phyloP scores from a whole-genome alignment of 2,113 vertebrate species.

The Thalassarche chlororhynchos region DNA sequence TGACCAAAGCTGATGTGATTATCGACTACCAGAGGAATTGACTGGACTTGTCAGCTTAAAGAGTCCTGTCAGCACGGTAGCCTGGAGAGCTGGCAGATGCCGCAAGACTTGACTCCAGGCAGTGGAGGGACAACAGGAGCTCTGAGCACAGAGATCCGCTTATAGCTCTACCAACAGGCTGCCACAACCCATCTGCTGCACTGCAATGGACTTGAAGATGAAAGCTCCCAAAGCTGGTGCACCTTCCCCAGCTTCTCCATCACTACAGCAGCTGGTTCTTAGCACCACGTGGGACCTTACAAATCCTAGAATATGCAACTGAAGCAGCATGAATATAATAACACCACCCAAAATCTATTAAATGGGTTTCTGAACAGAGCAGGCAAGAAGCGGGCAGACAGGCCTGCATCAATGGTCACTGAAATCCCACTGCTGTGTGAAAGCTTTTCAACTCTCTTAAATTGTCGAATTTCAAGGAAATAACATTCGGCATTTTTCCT shows the following conservation, averaged over 20 bases:
- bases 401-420: neutral
- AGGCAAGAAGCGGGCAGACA: neutral
- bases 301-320: neutral
- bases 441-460: neutral
- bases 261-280: neutral
- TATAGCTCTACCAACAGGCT: neutral
- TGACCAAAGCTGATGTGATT: neutral
- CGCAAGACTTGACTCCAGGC: neutral
- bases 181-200: neutral
- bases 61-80: neutral
- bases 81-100: neutral
- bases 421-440: neutral
- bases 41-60: neutral
- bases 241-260: neutral
- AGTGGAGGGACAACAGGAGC: neutral
- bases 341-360: neutral
- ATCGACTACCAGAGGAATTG: neutral
- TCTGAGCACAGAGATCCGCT: neutral
- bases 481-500: neutral
- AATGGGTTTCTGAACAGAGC: neutral
- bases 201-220: neutral
- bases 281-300: neutral
- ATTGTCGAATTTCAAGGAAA: neutral
- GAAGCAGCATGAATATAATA: neutral
- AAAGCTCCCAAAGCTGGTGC: neutral